Conservation (phyloP, 2,888 invertebrate species). For the Pyralis farinalis region DNA sequence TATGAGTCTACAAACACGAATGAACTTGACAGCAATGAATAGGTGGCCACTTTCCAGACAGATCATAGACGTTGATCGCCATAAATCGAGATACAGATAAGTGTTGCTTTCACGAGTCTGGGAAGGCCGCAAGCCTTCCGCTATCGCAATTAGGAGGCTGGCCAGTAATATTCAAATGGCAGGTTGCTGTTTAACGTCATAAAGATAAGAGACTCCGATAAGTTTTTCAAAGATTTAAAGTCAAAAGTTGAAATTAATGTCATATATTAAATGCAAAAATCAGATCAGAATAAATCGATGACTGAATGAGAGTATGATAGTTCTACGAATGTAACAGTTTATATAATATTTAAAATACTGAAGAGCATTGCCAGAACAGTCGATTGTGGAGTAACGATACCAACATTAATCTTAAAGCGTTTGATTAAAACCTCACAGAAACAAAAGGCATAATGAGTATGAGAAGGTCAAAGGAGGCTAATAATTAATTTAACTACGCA, state of each 20-base stretch:
- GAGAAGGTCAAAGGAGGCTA: constrained; percentile 23
- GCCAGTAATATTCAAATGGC: constrained; percentile 10
- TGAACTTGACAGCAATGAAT: constrained; percentile 25
- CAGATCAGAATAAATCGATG: no score
- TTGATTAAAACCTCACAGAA: constrained; percentile 11
- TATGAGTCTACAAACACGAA: constrained; percentile 14
- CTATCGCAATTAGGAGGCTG: constrained; percentile 33
- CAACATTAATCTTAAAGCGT: background rate
- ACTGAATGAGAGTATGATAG: no score
- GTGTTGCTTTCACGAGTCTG: constrained; percentile 40
- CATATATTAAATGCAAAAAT: no score
- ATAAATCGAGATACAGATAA: constrained; percentile 41
- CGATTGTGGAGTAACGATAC: background rate
- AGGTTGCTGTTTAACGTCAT: constrained; percentile 18
- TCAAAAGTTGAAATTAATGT: no score
- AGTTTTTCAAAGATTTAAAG: background rate
- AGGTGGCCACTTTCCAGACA: constrained; percentile 37
- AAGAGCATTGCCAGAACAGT: background rate
- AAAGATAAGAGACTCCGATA: background rate
- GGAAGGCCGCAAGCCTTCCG: constrained; percentile 25
- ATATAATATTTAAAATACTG: no score
- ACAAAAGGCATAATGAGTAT: constrained; percentile 16
- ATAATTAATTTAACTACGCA: constrained; percentile 33
- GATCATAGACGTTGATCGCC: constrained; percentile 45
- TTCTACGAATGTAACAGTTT: no score